Conservation (phyloP, 2,113 vertebrate species). For the Indicator indicator region DNA sequence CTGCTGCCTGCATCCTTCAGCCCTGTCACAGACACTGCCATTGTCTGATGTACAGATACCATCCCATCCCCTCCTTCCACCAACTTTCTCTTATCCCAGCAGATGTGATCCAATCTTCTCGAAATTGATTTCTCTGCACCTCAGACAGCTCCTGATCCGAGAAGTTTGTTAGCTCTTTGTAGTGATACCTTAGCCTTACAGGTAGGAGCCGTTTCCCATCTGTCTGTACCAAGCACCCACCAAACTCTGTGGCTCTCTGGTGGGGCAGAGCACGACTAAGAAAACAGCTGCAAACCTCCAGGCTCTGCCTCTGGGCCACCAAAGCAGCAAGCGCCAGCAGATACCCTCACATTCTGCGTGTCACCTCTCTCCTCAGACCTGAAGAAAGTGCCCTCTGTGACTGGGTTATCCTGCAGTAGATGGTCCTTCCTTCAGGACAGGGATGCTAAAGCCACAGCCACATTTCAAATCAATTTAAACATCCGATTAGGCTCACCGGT, state of each 20-base stretch:
- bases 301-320: not conserved
- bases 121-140: not conserved
- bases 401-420: conserved; percentile 37
- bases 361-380: not conserved
- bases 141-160: not conserved
- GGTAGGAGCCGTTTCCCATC: not conserved
- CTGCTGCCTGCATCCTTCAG: not conserved
- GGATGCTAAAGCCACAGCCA: conserved; percentile 45
- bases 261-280: not conserved
- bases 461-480: conserved; percentile 53
- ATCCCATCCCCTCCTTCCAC: not conserved
- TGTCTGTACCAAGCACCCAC: not conserved
- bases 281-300: not conserved
- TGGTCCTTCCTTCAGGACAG: conserved; percentile 59
- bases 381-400: not conserved
- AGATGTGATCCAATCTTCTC: not conserved
- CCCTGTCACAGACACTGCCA: not conserved
- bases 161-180: not conserved
- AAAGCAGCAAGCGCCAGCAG: not conserved
- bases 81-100: not conserved
- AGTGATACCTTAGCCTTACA: not conserved
- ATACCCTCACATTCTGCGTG: not conserved
- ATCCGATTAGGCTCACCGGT: conserved; percentile 45
- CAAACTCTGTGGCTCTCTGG: not conserved
- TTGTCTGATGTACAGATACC: not conserved